Percentiles rank a stretch among this genome's conserved stretches.
These are phyloP conservation scores for Araneus ventricosus DNA, from an alignment of 1,140 invertebrate genomes.

Conservation along the genomic window DNA sequence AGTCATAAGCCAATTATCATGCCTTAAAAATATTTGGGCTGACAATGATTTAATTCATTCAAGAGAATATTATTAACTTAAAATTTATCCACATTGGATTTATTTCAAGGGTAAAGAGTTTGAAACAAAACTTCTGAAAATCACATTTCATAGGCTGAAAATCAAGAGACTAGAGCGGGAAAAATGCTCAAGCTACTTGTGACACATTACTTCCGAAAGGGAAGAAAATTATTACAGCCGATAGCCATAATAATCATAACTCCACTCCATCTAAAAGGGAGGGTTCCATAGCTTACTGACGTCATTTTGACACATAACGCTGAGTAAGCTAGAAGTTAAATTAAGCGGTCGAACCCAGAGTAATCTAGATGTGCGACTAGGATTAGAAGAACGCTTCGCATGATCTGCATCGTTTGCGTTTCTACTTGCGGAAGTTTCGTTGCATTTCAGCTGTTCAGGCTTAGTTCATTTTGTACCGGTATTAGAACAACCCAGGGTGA, in stretches of 20 bases:
- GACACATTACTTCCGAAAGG: not conserved
- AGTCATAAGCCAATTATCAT: too few species aligned
- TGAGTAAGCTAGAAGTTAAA: conserved; percentile 17
- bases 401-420: not conserved
- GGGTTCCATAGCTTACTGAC: conserved; percentile 12
- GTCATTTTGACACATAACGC: not conserved
- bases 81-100: too few species aligned
- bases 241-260: conserved; percentile 1
- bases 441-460: conserved; percentile 14
- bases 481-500: not conserved
- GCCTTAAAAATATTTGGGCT: too few species aligned
- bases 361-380: conserved; percentile 25
- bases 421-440: not conserved
- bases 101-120: too few species aligned
- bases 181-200: not conserved
- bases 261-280: conserved; percentile 1
- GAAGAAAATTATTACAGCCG: not conserved
- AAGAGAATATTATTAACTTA: too few species aligned
- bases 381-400: conserved; percentile 19
- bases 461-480: conserved; percentile 16
- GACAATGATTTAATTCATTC: too few species aligned
- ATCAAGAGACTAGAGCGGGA: not conserved
- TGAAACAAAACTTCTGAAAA: too few species aligned
- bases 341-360: conserved; percentile 29
- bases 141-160: too few species aligned